Evolutionary conservation across 1,140 invertebrate genomes (phyloP).

Genomic region (Andrena cerasifolii): DNA sequence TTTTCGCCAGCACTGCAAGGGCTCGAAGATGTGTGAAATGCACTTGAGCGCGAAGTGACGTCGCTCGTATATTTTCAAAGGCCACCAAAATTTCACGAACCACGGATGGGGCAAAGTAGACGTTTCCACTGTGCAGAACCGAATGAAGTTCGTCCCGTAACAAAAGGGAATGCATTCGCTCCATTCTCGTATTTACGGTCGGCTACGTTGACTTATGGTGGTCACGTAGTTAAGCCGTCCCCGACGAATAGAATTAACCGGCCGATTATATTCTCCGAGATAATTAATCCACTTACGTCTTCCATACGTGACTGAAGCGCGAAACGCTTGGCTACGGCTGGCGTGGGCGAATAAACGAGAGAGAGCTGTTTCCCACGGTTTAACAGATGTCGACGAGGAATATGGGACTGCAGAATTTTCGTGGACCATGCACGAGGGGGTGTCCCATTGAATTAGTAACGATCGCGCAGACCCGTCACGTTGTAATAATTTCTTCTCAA

Average conservation of each 20-base stretch:
- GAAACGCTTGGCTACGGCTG: neutral
- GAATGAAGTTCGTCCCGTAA: neutral
- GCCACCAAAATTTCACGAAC: neutral
- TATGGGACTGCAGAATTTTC: neutral
- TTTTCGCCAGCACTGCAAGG: too few species aligned
- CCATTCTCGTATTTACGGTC: slow-evolving; percentile 40
- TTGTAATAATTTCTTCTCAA: neutral
- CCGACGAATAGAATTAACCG: slow-evolving; percentile 61
- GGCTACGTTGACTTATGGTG: slow-evolving; percentile 38
- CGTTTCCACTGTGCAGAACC: neutral
- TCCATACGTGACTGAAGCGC: slow-evolving; percentile 52
- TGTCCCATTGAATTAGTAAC: neutral
- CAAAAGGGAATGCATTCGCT: slow-evolving; percentile 10
- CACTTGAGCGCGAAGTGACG: too few species aligned
- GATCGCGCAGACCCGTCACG: neutral
- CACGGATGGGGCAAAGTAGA: neutral
- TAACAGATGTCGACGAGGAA: neutral
- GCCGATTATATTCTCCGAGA: slow-evolving; percentile 59
- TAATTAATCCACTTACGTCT: slow-evolving; percentile 63
- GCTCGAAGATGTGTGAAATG: too few species aligned
- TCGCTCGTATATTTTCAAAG: too few species aligned
- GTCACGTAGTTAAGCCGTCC: slow-evolving; percentile 55
- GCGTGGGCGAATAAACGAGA: slow-evolving; percentile 17
- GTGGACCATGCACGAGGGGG: neutral
- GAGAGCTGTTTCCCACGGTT: neutral